Conservation (phyloP, 2,888 invertebrate genomes). For the Platerodrilus igneus region DNA sequence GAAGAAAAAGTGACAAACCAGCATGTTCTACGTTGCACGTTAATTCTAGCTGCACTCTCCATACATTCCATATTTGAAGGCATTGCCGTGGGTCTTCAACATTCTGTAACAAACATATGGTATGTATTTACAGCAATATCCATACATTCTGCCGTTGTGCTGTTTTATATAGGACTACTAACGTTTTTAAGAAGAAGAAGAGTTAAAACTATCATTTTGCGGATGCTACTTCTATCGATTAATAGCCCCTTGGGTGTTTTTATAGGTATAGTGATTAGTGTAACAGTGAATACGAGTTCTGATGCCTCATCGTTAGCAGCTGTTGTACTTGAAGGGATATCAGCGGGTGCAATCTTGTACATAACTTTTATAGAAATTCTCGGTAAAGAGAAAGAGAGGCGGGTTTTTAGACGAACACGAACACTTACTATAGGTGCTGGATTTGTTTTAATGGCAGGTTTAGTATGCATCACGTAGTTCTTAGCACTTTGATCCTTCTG, state of each 20-base stretch:
- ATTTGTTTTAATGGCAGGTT: constrained; percentile 43
- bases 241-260: constrained; percentile 52
- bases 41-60: constrained; percentile 61
- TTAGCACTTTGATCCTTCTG: no score
- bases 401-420: constrained; percentile 41
- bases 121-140: constrained; percentile 62
- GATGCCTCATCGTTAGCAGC: constrained; percentile 31
- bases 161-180: constrained; percentile 76
- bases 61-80: constrained; percentile 78
- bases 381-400: constrained; percentile 66
- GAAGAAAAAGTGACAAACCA: constrained; percentile 36
- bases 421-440: constrained; percentile 44
- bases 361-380: constrained; percentile 74
- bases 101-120: constrained; percentile 58
- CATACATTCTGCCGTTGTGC: constrained; percentile 76
- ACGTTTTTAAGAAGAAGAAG: constrained; percentile 49
- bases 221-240: constrained; percentile 48
- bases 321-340: constrained; percentile 54
- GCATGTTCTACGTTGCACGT: constrained; percentile 44
- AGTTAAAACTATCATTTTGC: constrained; percentile 42
- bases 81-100: constrained; percentile 74
- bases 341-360: constrained; percentile 72
- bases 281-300: constrained; percentile 41
- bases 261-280: constrained; percentile 48
- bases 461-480: constrained; percentile 28